Conservation (phyloP, 2,113 vertebrate genomes). For the Pollachius pollachius region DNA sequence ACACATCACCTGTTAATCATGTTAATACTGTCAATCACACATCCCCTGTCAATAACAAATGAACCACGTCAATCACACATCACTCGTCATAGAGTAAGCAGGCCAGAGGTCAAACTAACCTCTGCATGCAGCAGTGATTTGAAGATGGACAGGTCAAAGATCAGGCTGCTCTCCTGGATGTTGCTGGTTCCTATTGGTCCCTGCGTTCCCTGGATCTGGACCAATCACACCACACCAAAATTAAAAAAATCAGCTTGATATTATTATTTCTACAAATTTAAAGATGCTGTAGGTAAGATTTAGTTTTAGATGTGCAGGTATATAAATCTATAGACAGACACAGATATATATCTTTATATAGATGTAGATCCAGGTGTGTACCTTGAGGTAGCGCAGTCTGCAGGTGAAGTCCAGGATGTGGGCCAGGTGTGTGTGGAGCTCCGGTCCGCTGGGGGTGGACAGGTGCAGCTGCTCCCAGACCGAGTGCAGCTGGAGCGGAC, state of each 20-base stretch:
- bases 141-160: slow-evolving; percentile 93
- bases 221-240: neutral
- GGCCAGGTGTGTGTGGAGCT: slow-evolving; percentile 92
- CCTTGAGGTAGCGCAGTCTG: slow-evolving; percentile 94
- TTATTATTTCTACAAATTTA: too few relatives aligned
- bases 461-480: slow-evolving; percentile 90
- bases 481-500: slow-evolving; percentile 88
- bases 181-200: slow-evolving; percentile 90
- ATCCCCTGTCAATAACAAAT: too few relatives aligned
- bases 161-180: slow-evolving; percentile 86
- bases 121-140: slow-evolving; percentile 94
- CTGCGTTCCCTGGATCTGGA: slow-evolving; percentile 84
- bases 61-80: too few relatives aligned
- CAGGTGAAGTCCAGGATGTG: slow-evolving; percentile 98
- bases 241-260: too few relatives aligned
- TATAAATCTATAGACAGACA: too few relatives aligned
- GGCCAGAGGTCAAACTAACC: slow-evolving; percentile 64
- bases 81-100: neutral
- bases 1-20: too few relatives aligned
- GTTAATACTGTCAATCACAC: too few relatives aligned
- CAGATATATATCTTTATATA: too few relatives aligned
- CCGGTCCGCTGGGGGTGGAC: slow-evolving; percentile 88
- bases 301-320: too few relatives aligned
- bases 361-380: neutral
- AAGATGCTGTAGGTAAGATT: too few relatives aligned